These are phyloP conservation scores for Nautilus pompilius DNA, from an alignment of 1,140 invertebrate species.

Conservation along the genomic window DNA sequence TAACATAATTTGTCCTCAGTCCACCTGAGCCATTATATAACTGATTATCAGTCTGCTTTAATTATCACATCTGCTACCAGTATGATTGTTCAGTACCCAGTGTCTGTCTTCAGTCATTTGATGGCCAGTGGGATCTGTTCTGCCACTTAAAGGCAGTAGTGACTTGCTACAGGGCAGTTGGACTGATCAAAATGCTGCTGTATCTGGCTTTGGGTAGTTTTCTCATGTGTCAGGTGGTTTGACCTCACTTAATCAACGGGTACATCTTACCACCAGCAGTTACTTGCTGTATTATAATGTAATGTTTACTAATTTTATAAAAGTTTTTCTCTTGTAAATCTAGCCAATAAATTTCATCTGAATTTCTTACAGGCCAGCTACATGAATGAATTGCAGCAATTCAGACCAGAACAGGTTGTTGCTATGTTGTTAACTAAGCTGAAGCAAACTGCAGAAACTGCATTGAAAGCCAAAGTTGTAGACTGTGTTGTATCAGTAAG, in stretches of 20 bases:
- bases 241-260: background rate
- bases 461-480: slow-evolving; percentile 83
- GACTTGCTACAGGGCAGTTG: too few species aligned
- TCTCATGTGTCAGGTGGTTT: background rate
- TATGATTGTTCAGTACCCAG: too few species aligned
- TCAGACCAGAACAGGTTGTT: slow-evolving; percentile 92
- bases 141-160: too few species aligned
- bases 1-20: too few species aligned
- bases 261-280: background rate
- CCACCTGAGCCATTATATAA: too few species aligned
- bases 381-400: slow-evolving; percentile 78
- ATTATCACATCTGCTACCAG: too few species aligned
- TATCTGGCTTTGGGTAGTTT: too few species aligned
- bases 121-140: too few species aligned
- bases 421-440: slow-evolving; percentile 97
- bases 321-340: background rate
- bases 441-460: slow-evolving; percentile 83
- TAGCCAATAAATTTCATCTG: too few species aligned
- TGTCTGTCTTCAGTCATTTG: too few species aligned
- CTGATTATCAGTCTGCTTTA: too few species aligned
- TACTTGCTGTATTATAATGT: background rate
- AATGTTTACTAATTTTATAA: background rate
- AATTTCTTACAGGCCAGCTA: slow-evolving; percentile 70
- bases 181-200: too few species aligned
- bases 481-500: slow-evolving; percentile 93